Evolutionary conservation across 2,888 invertebrate genomes (phyloP), one percentile per base, ranked within the genome.

Genomic region (Hymenopus coronatus): DNA sequence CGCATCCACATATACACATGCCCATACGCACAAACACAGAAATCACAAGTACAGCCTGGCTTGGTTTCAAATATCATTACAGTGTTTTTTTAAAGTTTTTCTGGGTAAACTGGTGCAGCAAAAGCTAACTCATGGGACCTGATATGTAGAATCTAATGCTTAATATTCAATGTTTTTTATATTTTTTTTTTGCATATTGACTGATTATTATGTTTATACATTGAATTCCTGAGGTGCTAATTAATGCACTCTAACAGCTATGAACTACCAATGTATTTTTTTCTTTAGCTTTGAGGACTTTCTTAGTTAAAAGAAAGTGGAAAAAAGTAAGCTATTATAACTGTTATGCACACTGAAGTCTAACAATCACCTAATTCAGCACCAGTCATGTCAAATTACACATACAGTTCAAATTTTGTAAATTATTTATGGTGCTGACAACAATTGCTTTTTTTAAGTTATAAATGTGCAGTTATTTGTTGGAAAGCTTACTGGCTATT

Each of bases 71-170:
- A 20, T 86, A 81, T 86, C 54, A n/a, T 86, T 82, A 85, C 85
- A 87, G 33, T 87, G 30, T 30, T 81, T 81, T 70, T 82, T 82
- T 82, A n/a, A 33, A 87, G 20, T 20, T 70, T 25, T 70, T 70
- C 54, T 20, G 28, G 70, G 30, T 82, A 85, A 81, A 89, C 7
- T 40, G 33, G 89, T 89, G 87, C 89, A 89, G 89, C 89, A 88
- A 88, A 88, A 88, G 85, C 87, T 87, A 87, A 33, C 82, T 83
- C 87, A 28, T 84, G 83, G 85, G 89, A 87, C 90, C 90, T 90
- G 90, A 90, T 90, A 90, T 90, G 90, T 90, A 87, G 89, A 90
- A 88, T 84, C 88, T 89, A 89, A 87, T 87, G 88, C 88, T 33
- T 87, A 87, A 33, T 33, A 82, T 82, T 87, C 82, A 82, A 33